A percentile compares a stretch with the other conserved stretches of the same genome.
phyloP scores from a whole-genome alignment of 2,888 invertebrate species.

The Calameuta filiformis region DNA sequence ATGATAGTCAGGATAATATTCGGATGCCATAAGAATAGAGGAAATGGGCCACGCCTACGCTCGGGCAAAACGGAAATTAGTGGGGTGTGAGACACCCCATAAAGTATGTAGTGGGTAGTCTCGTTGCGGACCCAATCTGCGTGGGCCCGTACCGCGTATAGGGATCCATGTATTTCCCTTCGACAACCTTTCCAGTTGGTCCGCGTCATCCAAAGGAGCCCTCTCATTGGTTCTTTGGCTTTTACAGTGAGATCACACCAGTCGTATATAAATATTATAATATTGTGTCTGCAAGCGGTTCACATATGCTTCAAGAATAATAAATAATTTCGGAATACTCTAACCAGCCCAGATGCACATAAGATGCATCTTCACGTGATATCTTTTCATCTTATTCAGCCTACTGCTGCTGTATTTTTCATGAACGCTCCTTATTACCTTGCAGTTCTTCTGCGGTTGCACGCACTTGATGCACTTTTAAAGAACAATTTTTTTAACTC shows the following conservation, averaged over 20 bases:
- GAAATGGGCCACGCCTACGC: slow-evolving; percentile 18
- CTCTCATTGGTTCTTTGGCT: slow-evolving; percentile 8
- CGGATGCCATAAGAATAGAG: slow-evolving; percentile 3
- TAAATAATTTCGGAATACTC: slow-evolving; percentile 12
- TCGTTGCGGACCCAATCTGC: slow-evolving; percentile 9
- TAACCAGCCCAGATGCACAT: neutral
- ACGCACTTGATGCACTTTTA: neutral
- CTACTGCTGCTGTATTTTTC: neutral
- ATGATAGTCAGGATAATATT: slow-evolving; percentile 3
- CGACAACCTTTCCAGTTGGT: slow-evolving; percentile 5
- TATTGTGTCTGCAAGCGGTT: slow-evolving; percentile 8
- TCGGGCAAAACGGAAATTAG: slow-evolving; percentile 15
- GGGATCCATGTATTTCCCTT: neutral
- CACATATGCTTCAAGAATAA: slow-evolving; percentile 15
- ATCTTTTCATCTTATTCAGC: neutral
- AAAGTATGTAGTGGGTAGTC: neutral
- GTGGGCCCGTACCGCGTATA: neutral
- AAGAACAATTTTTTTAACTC: neutral
- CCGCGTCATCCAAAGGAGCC: slow-evolving; percentile 5
- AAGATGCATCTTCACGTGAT: neutral
- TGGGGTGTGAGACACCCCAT: slow-evolving; percentile 7
- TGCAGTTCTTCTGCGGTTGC: neutral
- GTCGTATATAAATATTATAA: slow-evolving; percentile 20
- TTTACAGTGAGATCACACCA: slow-evolving; percentile 1
- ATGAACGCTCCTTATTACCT: neutral